Percentiles rank a stretch among this genome's conserved stretches.
Evolutionary conservation across 2,797 vertebrate species (phyloP).

Genomic region (Cyprinodon diabolis): DNA sequence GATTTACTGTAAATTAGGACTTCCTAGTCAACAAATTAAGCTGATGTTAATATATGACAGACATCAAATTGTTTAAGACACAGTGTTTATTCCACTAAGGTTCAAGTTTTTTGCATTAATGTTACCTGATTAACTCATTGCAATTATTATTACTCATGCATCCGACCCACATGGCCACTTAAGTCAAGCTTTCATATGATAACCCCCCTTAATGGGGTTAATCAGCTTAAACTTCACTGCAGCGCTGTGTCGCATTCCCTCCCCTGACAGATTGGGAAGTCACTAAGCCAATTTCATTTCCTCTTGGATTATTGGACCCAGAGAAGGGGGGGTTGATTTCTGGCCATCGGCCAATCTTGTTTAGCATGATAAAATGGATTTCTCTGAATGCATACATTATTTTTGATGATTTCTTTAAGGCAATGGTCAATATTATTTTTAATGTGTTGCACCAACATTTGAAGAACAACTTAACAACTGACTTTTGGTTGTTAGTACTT

Average conservation of each 20-base stretch:
- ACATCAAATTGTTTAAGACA: neutral
- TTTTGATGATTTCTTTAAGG: neutral
- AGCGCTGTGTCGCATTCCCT: slow-evolving; percentile 28
- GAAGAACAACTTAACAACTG: neutral
- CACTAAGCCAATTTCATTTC: slow-evolving; percentile 71
- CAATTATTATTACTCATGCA: neutral
- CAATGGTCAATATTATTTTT: neutral
- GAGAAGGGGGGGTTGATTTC: neutral
- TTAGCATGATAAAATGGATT: neutral
- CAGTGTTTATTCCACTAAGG: neutral
- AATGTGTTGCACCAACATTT: neutral
- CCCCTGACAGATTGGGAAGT: slow-evolving; percentile 51
- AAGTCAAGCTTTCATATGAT: slow-evolving; percentile 55
- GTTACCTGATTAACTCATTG: neutral
- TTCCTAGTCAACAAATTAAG: no score
- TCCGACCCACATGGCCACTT: slow-evolving; percentile 10
- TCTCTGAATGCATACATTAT: neutral
- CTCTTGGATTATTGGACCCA: slow-evolving; percentile 62
- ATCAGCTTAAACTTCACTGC: slow-evolving; percentile 63
- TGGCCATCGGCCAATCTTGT: neutral
- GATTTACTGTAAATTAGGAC: no score
- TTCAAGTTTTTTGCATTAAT: neutral
- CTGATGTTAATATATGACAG: neutral
- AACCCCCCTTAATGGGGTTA: slow-evolving; percentile 59
- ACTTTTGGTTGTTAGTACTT: no score